These are phyloP conservation scores for Tragulus kanchil DNA, from an alignment of 2,113 vertebrate species.

Conservation along the genomic window DNA sequence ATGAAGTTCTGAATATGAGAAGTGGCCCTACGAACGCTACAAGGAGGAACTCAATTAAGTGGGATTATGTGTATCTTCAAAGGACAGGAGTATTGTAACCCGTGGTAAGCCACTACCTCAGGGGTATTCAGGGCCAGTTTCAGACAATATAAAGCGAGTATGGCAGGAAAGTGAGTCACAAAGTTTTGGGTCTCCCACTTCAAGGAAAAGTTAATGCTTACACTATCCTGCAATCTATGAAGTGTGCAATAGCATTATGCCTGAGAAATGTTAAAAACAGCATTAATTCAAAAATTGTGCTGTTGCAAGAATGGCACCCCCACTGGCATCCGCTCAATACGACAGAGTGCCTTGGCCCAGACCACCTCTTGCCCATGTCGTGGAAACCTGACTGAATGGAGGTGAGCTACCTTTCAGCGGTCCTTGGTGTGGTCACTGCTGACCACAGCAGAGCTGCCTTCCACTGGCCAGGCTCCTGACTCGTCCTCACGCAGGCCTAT, in stretches of 20 bases:
- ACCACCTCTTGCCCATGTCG: fast-evolving
- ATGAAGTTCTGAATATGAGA: background rate
- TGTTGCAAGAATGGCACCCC: background rate
- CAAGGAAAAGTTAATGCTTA: background rate
- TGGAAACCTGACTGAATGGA: background rate
- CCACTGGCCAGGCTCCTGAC: fast-evolving
- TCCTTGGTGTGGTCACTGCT: fast-evolving
- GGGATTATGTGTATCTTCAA: background rate
- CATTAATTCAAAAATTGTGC: background rate
- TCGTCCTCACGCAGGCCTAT: fast-evolving
- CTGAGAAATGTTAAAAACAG: background rate
- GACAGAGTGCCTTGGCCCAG: too few relatives aligned
- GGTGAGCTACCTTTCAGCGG: background rate
- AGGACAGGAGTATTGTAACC: background rate
- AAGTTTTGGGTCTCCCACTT: background rate
- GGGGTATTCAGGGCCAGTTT: background rate
- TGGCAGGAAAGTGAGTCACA: background rate
- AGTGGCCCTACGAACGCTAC: fast-evolving
- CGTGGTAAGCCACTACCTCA: background rate
- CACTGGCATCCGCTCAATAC: background rate
- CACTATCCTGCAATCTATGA: background rate
- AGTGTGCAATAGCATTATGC: background rate
- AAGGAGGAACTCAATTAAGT: background rate
- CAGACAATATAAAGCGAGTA: background rate
- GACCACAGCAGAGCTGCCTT: background rate